These are phyloP conservation scores for Plemyria rubiginata DNA, from an alignment of 2,888 invertebrate genomes.

Conservation along the genomic window DNA sequence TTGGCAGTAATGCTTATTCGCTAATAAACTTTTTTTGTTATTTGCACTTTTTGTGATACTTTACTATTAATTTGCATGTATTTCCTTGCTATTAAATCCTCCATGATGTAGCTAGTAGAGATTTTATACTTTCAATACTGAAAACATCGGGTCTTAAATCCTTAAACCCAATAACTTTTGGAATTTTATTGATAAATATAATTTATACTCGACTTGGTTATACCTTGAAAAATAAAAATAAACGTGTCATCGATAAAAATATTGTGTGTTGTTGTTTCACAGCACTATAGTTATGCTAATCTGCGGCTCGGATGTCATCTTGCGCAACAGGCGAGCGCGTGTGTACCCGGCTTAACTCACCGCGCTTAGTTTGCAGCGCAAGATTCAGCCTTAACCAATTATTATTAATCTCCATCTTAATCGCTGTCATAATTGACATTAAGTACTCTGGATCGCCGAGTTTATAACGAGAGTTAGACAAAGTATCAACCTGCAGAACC, in stretches of 20 bases:
- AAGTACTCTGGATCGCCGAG: conserved; percentile 26
- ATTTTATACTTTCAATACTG: too few species aligned
- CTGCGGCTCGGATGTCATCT: conserved; percentile 79
- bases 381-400: conserved; percentile 53
- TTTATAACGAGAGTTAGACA: conserved; percentile 16
- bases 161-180: too few species aligned
- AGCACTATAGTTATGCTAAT: conserved; percentile 77
- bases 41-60: too few species aligned
- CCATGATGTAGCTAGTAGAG: too few species aligned
- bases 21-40: too few species aligned
- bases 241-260: conserved; percentile 11
- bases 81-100: too few species aligned
- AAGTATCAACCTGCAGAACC: neutral
- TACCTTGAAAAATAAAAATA: neutral
- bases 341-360: conserved; percentile 70
- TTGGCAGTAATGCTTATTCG: too few species aligned
- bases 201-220: too few species aligned
- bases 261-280: conserved; percentile 35
- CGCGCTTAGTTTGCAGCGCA: conserved; percentile 62
- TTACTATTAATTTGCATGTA: too few species aligned
- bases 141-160: too few species aligned
- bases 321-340: conserved; percentile 80
- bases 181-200: too few species aligned
- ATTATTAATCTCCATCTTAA: conserved; percentile 37
- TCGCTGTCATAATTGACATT: conserved; percentile 29